Conservation (phyloP, 2,888 invertebrate genomes). For the Diaprepes abbreviatus region DNA sequence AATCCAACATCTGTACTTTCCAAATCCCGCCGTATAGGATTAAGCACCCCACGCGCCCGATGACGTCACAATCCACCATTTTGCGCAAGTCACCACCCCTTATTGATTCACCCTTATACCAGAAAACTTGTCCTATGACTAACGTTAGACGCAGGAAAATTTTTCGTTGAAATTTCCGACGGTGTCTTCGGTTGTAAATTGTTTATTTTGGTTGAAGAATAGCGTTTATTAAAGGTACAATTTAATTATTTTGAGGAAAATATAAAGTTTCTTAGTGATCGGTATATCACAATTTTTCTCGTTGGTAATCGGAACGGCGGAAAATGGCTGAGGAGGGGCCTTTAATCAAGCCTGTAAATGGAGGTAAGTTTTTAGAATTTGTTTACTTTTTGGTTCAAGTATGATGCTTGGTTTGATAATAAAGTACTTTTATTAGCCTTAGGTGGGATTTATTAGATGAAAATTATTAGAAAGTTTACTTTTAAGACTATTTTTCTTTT, state of each 20-base stretch:
- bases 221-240: background rate
- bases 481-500: too few species aligned
- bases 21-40: slow-evolving; percentile 6
- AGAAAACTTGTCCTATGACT: slow-evolving; percentile 39
- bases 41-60: slow-evolving; percentile 41
- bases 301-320: background rate
- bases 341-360: slow-evolving; percentile 72
- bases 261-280: background rate
- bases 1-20: too few species aligned
- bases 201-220: background rate
- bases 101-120: slow-evolving; percentile 43
- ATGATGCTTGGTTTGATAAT: too few species aligned
- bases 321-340: slow-evolving; percentile 73
- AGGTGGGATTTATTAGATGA: too few species aligned
- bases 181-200: slow-evolving; percentile 7
- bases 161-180: slow-evolving; percentile 3
- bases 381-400: too few species aligned
- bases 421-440: too few species aligned
- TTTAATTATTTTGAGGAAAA: background rate
- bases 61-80: slow-evolving; percentile 34
- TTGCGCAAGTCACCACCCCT: slow-evolving; percentile 26
- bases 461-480: too few species aligned
- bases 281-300: background rate
- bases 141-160: slow-evolving; percentile 22
- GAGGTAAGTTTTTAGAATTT: slow-evolving; percentile 67